phyloP scores from a whole-genome alignment of 1,140 invertebrate genomes.

The Drosophila watanabei region DNA sequence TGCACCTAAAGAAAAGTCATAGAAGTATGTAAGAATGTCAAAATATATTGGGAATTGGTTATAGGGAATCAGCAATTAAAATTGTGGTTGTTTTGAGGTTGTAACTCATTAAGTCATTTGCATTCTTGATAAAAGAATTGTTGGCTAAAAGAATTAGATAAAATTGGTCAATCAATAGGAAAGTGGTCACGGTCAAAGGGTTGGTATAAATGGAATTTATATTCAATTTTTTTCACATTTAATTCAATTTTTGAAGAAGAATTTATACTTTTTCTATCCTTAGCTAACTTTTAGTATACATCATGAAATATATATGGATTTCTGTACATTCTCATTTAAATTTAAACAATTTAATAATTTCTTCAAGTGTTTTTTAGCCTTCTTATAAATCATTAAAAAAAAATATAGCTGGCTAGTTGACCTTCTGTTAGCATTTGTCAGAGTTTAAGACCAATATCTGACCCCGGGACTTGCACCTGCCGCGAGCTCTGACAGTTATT shows the following conservation, averaged over 20 bases:
- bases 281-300: too few relatives aligned
- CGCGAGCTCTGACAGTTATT: constrained; percentile 61
- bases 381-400: constrained; percentile 15
- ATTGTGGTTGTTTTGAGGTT: neutral
- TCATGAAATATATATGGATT: neutral
- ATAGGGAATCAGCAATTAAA: neutral
- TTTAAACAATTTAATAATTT: neutral
- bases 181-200: neutral
- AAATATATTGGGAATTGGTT: neutral
- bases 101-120: constrained; percentile 4
- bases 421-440: constrained; percentile 76
- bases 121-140: neutral
- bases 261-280: neutral
- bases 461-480: constrained; percentile 64
- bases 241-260: neutral
- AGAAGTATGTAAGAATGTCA: neutral
- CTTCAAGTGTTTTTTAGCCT: constrained; percentile 4
- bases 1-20: neutral
- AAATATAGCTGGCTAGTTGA: constrained; percentile 52
- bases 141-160: neutral
- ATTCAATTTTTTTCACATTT: neutral
- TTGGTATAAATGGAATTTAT: neutral
- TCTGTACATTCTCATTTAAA: neutral
- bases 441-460: constrained; percentile 39
- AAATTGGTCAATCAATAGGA: constrained; percentile 6